These are phyloP conservation scores for Antechinus stuartii DNA, from an alignment of 2,113 vertebrate species.

Conservation along the genomic window DNA sequence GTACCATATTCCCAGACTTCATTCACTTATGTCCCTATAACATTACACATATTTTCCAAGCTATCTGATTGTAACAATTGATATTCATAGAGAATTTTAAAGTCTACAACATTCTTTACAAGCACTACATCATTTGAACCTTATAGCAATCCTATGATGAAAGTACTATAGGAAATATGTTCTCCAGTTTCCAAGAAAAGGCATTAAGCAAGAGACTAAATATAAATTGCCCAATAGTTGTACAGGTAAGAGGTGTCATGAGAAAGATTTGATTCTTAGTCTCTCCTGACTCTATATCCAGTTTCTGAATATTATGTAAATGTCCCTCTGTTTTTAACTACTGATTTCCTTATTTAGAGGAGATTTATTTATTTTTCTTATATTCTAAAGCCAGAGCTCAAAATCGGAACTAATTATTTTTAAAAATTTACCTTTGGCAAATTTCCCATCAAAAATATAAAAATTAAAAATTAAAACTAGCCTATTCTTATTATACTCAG, in stretches of 20 bases:
- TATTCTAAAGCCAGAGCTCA: not conserved
- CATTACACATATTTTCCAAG: too few relatives aligned
- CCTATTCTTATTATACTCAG: not conserved
- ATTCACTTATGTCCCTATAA: too few relatives aligned
- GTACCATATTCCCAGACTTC: too few relatives aligned
- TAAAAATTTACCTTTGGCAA: not conserved
- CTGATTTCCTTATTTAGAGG: too few relatives aligned
- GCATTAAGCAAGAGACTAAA: not conserved
- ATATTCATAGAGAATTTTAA: too few relatives aligned
- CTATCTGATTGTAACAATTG: too few relatives aligned
- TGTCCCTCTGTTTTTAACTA: not conserved
- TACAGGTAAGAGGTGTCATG: not conserved
- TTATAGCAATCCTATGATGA: not conserved
- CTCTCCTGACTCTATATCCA: not conserved
- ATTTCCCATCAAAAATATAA: not conserved
- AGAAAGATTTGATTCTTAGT: not conserved
- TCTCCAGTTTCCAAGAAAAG: not conserved
- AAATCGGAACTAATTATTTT: not conserved
- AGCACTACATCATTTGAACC: not conserved
- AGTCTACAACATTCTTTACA: too few relatives aligned
- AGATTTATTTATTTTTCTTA: not conserved
- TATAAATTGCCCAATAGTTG: not conserved
- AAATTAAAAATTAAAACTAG: not conserved
- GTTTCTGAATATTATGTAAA: not conserved
- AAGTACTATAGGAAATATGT: not conserved